phyloP scores from a whole-genome alignment of 2,113 vertebrate genomes.

The Poeciliopsis occidentalis region DNA sequence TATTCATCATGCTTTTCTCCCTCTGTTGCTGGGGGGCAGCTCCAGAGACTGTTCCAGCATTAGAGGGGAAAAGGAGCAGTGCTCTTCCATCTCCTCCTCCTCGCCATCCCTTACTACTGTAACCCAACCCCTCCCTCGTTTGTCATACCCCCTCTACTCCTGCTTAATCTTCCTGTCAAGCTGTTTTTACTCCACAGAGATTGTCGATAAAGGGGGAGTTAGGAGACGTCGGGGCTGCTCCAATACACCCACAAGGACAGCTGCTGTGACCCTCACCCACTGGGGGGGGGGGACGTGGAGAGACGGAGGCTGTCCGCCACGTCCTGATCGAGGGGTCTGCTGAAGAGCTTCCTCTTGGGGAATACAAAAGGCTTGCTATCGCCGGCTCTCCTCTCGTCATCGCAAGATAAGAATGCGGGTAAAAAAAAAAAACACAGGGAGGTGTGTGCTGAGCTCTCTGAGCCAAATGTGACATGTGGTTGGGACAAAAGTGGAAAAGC shows the following conservation, averaged over 20 bases:
- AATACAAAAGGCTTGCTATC: slow-evolving; percentile 40
- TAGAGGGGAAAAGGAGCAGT: slow-evolving; percentile 51
- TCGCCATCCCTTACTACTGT: slow-evolving; percentile 26
- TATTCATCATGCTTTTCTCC: slow-evolving; percentile 80
- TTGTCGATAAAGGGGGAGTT: slow-evolving; percentile 9
- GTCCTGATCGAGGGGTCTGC: slow-evolving; percentile 25
- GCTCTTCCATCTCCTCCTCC: slow-evolving; percentile 54
- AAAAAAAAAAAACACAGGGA: slow-evolving; percentile 54
- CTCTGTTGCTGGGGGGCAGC: slow-evolving; percentile 67
- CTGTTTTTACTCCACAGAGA: slow-evolving; percentile 38
- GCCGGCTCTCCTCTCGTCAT: slow-evolving; percentile 41
- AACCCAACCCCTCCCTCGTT: slow-evolving; percentile 46
- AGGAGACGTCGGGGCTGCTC: slow-evolving; percentile 2
- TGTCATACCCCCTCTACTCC: slow-evolving; percentile 12
- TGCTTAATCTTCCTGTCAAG: slow-evolving; percentile 46
- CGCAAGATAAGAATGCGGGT: slow-evolving; percentile 41
- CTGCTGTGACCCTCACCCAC: slow-evolving; percentile 19
- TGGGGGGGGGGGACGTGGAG: background rate
- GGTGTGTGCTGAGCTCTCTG: slow-evolving; percentile 61
- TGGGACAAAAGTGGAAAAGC: slow-evolving; percentile 52
- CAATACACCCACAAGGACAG: slow-evolving; percentile 31
- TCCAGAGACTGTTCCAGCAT: slow-evolving; percentile 60
- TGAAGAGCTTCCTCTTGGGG: slow-evolving; percentile 41
- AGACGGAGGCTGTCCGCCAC: no score
- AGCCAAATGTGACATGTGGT: slow-evolving; percentile 64